A percentile compares a stretch with the other conserved stretches of the same genome.
Conservation (phyloP, 2,797 vertebrate species). For the Acropternis orthonyx region DNA sequence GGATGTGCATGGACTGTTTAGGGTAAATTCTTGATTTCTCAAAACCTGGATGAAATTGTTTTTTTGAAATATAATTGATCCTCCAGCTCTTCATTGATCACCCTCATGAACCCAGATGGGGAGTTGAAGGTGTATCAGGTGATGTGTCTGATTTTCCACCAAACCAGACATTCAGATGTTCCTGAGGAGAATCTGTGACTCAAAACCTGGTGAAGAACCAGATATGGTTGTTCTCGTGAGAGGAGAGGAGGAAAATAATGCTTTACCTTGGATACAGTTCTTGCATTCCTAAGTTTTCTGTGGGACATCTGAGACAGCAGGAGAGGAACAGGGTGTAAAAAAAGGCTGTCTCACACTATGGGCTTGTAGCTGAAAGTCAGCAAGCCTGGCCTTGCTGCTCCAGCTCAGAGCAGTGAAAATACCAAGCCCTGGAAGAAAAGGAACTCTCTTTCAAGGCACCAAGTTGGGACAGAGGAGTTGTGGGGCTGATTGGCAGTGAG, state of each 20-base stretch:
- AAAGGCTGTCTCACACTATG: not conserved
- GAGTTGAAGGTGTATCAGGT: not conserved
- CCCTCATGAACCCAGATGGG: not conserved
- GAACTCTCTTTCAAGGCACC: not conserved
- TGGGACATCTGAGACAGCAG: not conserved
- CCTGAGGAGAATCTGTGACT: not conserved
- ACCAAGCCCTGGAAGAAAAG: not conserved
- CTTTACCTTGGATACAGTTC: not conserved
- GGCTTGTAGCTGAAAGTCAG: not conserved
- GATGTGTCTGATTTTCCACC: not conserved
- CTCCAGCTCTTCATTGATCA: accelerated
- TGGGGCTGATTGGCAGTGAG: not conserved
- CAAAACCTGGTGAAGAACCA: not conserved
- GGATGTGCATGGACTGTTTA: not conserved
- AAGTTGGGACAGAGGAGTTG: not conserved
- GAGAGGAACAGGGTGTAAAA: not conserved
- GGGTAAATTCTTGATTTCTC: not conserved
- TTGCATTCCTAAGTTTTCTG: not conserved
- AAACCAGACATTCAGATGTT: not conserved
- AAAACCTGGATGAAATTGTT: not conserved
- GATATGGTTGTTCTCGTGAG: not conserved
- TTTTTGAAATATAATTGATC: not conserved
- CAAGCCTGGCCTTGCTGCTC: not conserved
- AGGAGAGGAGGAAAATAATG: not conserved
- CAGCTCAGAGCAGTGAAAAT: not conserved